These are phyloP conservation scores for Nasonia oneida DNA, from an alignment of 2,888 invertebrate genomes.

Conservation along the genomic window DNA sequence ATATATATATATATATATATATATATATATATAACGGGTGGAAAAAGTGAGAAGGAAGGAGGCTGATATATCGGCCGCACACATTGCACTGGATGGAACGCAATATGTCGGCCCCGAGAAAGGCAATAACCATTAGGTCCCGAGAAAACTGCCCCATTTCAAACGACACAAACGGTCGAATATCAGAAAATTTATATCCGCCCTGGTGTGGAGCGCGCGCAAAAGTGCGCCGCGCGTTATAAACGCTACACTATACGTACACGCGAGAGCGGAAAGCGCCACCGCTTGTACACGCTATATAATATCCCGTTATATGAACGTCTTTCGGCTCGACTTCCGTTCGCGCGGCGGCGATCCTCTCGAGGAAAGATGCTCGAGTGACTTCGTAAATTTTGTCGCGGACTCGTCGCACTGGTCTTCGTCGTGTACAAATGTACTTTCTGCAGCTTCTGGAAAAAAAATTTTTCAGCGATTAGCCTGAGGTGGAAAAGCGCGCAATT, in stretches of 20 bases:
- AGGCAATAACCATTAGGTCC: constrained; percentile 84
- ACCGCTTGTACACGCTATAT: constrained; percentile 44
- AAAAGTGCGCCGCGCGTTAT: constrained; percentile 35
- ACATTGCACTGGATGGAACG: constrained; percentile 63
- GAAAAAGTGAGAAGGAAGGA: constrained; percentile 10
- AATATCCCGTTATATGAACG: constrained; percentile 51
- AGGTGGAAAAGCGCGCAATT: background rate
- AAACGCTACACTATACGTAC: constrained; percentile 21
- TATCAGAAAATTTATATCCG: constrained; percentile 82
- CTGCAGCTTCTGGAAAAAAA: background rate
- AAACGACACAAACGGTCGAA: constrained; percentile 83
- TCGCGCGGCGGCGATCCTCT: background rate
- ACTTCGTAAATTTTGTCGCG: constrained; percentile 54
- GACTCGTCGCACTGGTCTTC: background rate
- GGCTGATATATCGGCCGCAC: constrained; percentile 65
- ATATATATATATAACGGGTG: background rate
- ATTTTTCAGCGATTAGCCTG: background rate
- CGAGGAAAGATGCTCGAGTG: background rate
- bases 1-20: background rate
- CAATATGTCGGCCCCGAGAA: constrained; percentile 77
- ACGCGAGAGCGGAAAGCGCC: background rate
- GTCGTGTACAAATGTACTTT: no score
- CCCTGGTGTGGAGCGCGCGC: constrained; percentile 62
- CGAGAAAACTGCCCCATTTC: constrained; percentile 83
- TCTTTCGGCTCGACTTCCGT: constrained; percentile 44